Conservation (phyloP, 2,797 vertebrate species). For the Chelidonichthys spinosus region DNA sequence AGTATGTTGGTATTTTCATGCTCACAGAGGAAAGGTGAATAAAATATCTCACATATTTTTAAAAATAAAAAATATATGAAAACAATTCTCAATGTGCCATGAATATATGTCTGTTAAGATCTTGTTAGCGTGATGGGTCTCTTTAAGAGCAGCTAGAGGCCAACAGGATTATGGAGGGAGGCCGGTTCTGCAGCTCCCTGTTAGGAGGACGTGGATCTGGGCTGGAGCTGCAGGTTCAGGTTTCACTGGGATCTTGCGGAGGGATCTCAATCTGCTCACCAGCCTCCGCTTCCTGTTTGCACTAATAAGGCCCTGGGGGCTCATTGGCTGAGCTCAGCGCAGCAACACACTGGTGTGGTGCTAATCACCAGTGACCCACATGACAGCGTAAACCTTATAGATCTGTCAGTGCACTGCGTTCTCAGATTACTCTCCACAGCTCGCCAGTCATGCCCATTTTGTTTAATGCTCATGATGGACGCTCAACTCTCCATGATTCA, state of each 20-base stretch:
- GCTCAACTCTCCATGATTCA: slow-evolving; percentile 2
- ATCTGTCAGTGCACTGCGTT: slow-evolving; percentile 57
- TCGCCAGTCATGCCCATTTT: slow-evolving; percentile 34
- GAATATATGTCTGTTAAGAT: background rate
- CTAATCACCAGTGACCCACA: slow-evolving; percentile 72
- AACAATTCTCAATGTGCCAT: background rate
- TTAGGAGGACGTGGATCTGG: slow-evolving; percentile 1
- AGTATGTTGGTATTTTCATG: background rate
- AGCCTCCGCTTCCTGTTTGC: slow-evolving; percentile 68
- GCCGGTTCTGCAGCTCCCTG: slow-evolving; percentile 7
- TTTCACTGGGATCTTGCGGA: slow-evolving; percentile 58
- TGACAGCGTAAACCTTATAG: slow-evolving; percentile 65
- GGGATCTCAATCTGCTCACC: slow-evolving; percentile 47
- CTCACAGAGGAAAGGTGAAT: background rate
- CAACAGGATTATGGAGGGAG: background rate
- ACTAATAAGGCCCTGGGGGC: slow-evolving; percentile 74
- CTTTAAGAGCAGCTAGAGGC: slow-evolving; percentile 11
- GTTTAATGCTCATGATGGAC: slow-evolving; percentile 25
- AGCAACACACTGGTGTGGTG: slow-evolving; percentile 42
- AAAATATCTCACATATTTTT: background rate
- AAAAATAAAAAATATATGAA: background rate
- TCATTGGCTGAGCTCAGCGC: slow-evolving; percentile 58
- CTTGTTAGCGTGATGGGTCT: background rate
- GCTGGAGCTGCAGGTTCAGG: slow-evolving; percentile 48
- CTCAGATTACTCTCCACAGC: slow-evolving; percentile 56